A percentile compares a stretch with the other conserved stretches of the same genome.
Evolutionary conservation across 1,140 invertebrate genomes (phyloP).

Genomic region (Semibalanus balanoides): DNA sequence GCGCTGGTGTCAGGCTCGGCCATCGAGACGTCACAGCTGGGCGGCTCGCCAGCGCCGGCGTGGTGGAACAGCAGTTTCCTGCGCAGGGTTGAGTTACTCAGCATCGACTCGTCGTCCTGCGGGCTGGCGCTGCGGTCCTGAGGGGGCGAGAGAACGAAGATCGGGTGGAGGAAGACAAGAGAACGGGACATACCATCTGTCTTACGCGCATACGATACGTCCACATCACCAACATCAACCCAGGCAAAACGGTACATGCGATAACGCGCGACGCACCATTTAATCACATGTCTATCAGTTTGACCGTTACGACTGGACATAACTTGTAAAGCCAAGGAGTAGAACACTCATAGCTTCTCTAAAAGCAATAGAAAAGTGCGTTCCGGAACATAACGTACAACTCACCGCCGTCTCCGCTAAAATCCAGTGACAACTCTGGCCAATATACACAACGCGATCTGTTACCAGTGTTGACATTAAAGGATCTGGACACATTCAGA

Average conservation of each 20-base stretch:
- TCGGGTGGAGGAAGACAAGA: neutral
- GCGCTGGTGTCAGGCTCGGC: neutral
- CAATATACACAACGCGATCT: no score
- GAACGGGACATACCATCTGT: neutral
- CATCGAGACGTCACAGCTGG: neutral
- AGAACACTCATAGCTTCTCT: no score
- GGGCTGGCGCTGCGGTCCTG: neutral
- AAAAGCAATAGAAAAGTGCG: no score
- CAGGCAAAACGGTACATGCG: neutral
- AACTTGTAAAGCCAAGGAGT: no score
- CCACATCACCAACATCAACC: neutral
- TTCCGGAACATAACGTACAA: no score
- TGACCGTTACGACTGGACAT: no score
- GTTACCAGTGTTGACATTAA: no score
- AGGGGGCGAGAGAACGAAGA: neutral
- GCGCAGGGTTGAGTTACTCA: neutral
- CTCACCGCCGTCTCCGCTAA: no score
- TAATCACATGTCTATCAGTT: neutral
- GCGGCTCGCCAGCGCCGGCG: neutral
- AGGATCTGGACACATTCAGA: no score
- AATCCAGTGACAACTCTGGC: no score
- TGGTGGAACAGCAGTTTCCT: neutral
- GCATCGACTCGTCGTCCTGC: neutral
- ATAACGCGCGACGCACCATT: neutral
- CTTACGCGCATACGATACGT: no score